Percentiles rank a stretch among this genome's conserved stretches.
phyloP scores from a whole-genome alignment of 2,797 vertebrate species.

The Gymnopithys bicolor region DNA sequence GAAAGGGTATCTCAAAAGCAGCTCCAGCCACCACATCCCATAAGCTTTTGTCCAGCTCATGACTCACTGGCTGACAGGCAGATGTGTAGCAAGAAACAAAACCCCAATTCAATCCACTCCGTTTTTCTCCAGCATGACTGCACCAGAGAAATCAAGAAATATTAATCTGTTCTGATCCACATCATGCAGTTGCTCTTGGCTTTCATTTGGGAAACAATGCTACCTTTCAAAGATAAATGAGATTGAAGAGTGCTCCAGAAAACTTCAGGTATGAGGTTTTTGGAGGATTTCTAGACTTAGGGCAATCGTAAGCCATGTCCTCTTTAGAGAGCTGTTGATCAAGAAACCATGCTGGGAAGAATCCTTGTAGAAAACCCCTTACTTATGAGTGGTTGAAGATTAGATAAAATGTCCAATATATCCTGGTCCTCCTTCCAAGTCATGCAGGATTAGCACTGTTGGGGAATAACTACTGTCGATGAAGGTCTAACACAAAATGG shows the following conservation, averaged over 20 bases:
- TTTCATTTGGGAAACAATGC: neutral
- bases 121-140: neutral
- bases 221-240: neutral
- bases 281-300: neutral
- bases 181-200: neutral
- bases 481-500: neutral
- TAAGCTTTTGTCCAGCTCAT: neutral
- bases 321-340: neutral
- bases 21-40: neutral
- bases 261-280: neutral
- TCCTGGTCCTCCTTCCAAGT: neutral
- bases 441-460: neutral
- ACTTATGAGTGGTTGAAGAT: neutral
- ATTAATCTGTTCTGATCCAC: neutral
- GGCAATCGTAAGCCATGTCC: neutral
- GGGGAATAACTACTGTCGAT: neutral
- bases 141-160: neutral
- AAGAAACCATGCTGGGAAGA: neutral
- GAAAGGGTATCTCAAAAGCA: neutral
- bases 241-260: neutral
- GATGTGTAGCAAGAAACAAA: neutral
- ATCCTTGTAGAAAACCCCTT: neutral
- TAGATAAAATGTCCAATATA: neutral
- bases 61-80: neutral
- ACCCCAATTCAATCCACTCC: neutral